Evolutionary conservation across 1,140 invertebrate genomes (phyloP), one percentile per base, ranked within the genome.

Genomic region (Magallana gigas): DNA sequence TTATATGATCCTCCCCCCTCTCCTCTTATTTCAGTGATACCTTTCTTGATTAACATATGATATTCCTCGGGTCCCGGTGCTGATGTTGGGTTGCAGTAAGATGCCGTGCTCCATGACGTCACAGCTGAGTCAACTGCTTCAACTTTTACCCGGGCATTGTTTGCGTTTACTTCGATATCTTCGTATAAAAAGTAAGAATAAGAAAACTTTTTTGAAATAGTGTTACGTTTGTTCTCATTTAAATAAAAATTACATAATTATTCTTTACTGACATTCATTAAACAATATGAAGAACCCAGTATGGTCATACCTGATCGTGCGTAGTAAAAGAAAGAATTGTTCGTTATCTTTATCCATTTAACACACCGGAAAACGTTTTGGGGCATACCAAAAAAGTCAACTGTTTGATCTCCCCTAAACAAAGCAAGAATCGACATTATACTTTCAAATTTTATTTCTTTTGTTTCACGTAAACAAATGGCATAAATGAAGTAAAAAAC

Each of bases 121-220:
- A 82, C 76, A 4, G 81, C 29, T 1, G 23, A 14, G 23, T 16
- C 18, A 81, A 64, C 0, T 6, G 11, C 8, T 29, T 87, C 85
- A 3, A 82, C 57, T 2, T 36, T 12, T 57, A 87, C 76, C 14
- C 85, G 59, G 23, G 59, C 23, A n/a, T 56, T 8, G 9, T 76
- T 59, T 57, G 82, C 88, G 64, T 87, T 85, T 36, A 7, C 5
- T 87, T 89, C 88, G 12, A 80, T 18, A 57, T 89, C 88, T 89
- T 14, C 8, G 36, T 64, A 18, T 68, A 58, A 82, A 82, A 82
- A 29, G 7, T 8, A 82, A 56, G 4, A 1, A 16, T 64, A 3
- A 64, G 18, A 64, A 64, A 16, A 16, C 3, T 16, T 14, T 64
- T 64, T 1, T 64, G 60, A 64, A 64, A 64, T 16, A 64, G 12